A percentile compares a stretch with the other conserved stretches of the same genome.
phyloP scores from a whole-genome alignment of 2,888 invertebrate genomes.

The Acrobasis suavella region DNA sequence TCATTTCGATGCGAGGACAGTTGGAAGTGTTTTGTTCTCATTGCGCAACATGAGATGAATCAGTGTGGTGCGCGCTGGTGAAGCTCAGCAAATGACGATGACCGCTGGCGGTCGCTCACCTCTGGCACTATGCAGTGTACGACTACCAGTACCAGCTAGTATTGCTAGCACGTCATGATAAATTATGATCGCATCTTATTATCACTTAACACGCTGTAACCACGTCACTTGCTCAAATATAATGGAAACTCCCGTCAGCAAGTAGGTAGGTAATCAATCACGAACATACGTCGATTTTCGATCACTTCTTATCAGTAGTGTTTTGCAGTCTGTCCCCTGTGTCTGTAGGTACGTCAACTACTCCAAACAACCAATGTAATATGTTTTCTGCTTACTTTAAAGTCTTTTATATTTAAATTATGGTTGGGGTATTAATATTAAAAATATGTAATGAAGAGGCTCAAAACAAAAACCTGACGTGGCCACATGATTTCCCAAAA shows the following conservation, averaged over 20 bases:
- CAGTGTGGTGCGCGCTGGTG: slow-evolving; percentile 34
- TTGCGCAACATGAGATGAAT: slow-evolving; percentile 57
- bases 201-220: background rate
- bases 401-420: no score
- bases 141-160: background rate
- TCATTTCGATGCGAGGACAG: slow-evolving; percentile 14
- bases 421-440: no score
- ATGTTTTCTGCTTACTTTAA: no score
- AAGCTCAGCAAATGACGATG: slow-evolving; percentile 54
- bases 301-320: background rate
- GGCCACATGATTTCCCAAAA: background rate
- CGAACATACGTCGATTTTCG: background rate
- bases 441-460: no score
- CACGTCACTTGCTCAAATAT: background rate
- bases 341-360: background rate
- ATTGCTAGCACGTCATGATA: background rate
- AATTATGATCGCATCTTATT: slow-evolving; percentile 1
- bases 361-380: no score
- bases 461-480: background rate
- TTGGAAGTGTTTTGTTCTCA: slow-evolving; percentile 25
- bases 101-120: slow-evolving; percentile 72
- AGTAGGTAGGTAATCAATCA: background rate
- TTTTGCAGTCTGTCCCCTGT: background rate
- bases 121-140: slow-evolving; percentile 30
- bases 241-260: background rate